A percentile compares a stretch with the other conserved stretches of the same genome.
These are phyloP conservation scores for Jacana jacana DNA, from an alignment of 2,113 vertebrate genomes.

Conservation along the genomic window DNA sequence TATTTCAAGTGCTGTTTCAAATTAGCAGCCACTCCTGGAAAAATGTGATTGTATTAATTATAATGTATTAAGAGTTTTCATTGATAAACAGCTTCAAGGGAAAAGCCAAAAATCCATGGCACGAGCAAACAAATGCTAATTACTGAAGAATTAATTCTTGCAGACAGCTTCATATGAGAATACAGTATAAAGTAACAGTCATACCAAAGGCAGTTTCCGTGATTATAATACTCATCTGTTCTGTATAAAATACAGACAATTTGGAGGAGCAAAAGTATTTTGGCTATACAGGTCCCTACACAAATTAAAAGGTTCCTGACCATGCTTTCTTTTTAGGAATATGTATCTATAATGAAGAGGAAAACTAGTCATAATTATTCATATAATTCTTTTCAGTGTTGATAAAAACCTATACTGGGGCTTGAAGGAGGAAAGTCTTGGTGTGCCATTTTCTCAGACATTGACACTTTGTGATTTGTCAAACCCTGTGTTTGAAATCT, in stretches of 20 bases:
- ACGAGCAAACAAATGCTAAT: slow-evolving; percentile 2
- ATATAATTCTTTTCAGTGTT: neutral
- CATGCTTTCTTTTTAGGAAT: neutral
- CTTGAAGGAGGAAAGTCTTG: neutral
- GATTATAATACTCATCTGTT: neutral
- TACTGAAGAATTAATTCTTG: neutral
- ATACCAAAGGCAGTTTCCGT: neutral
- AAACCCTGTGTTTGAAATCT: neutral
- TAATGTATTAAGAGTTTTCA: neutral
- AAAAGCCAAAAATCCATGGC: neutral
- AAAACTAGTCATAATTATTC: neutral
- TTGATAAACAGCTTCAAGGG: slow-evolving; percentile 8
- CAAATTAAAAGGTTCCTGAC: neutral
- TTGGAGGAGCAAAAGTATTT: neutral
- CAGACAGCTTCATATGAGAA: neutral
- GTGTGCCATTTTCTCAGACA: neutral
- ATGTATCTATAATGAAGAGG: neutral
- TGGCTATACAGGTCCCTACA: neutral
- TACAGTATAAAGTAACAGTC: neutral
- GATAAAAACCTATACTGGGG: neutral
- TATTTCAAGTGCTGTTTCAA: neutral
- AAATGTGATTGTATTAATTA: slow-evolving; percentile 10
- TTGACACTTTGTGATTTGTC: neutral
- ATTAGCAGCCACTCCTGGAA: neutral
- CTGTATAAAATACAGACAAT: neutral